Evolutionary conservation across 2,113 vertebrate species (phyloP).

Genomic region (Taxidea taxus): DNA sequence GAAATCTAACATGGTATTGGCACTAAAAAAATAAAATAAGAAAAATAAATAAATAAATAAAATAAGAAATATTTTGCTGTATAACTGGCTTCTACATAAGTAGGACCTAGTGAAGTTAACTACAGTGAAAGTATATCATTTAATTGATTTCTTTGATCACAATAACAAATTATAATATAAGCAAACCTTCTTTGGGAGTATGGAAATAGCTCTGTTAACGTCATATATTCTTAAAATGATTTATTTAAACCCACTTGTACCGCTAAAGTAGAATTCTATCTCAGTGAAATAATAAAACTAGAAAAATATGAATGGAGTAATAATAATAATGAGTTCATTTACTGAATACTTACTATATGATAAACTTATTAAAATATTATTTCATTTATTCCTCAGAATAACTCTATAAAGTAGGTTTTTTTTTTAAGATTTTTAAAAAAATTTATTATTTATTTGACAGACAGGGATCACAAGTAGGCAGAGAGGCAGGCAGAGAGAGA

Average conservation of each 20-base stretch:
- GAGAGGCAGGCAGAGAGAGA: too few relatives aligned
- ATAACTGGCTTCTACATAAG: not conserved
- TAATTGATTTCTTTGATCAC: not conserved
- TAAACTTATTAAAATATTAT: not conserved
- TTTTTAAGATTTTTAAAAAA: too few relatives aligned
- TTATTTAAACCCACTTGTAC: not conserved
- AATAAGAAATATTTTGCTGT: constrained; percentile 1
- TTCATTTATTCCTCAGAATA: not conserved
- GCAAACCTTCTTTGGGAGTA: not conserved
- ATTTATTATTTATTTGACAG: too few relatives aligned
- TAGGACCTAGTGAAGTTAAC: not conserved
- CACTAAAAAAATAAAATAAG: not conserved
- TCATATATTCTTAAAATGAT: not conserved
- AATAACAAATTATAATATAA: not conserved
- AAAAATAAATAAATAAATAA: not conserved
- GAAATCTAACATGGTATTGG: not conserved
- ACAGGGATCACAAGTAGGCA: too few relatives aligned
- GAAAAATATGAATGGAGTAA: not conserved
- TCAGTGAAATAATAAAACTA: not conserved
- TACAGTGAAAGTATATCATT: not conserved
- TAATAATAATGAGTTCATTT: not conserved
- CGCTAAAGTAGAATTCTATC: not conserved
- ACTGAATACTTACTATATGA: not conserved
- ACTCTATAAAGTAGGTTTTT: not conserved
- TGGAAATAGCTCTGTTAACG: not conserved